A percentile compares a stretch with the other conserved stretches of the same genome.
These are phyloP conservation scores for Pharmacophagus antenor DNA, from an alignment of 2,888 invertebrate species.

Conservation along the genomic window DNA sequence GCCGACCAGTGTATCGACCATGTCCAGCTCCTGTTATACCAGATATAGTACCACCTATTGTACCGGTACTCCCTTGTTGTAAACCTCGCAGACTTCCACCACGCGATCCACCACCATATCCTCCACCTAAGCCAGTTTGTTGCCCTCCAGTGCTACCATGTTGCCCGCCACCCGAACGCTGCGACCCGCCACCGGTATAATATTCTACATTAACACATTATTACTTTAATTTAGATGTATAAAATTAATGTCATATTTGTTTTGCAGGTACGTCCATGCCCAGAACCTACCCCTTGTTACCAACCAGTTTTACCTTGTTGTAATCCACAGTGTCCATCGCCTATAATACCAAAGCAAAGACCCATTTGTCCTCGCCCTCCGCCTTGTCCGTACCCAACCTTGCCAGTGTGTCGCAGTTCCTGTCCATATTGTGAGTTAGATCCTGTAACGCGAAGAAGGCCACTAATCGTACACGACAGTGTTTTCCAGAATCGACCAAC, in stretches of 20 bases:
- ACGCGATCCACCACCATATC: conserved; percentile 53
- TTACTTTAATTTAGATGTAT: not conserved
- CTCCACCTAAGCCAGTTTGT: conserved; percentile 58
- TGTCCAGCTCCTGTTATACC: conserved; percentile 67
- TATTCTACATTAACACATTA: not conserved
- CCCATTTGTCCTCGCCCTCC: conserved; percentile 72
- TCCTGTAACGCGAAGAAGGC: conserved; percentile 80
- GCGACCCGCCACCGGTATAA: conserved; percentile 69
- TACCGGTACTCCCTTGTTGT: conserved; percentile 64
- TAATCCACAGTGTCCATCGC: conserved; percentile 78
- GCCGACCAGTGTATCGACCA: conserved; percentile 57
- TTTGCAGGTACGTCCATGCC: conserved; percentile 63
- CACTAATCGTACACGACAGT: conserved; percentile 80
- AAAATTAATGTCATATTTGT: conserved; percentile 19
- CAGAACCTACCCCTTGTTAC: conserved; percentile 65
- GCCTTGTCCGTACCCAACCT: conserved; percentile 69
- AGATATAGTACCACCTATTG: conserved; percentile 64
- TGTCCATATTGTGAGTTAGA: conserved; percentile 70
- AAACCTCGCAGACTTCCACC: conserved; percentile 60
- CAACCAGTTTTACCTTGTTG: conserved; percentile 70
- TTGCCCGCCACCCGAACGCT: conserved; percentile 66
- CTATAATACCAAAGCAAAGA: conserved; percentile 71
- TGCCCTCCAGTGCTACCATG: conserved; percentile 71
- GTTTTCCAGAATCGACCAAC: conserved; percentile 62
- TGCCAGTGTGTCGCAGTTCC: conserved; percentile 69